Evolutionary conservation across 2,797 vertebrate species (phyloP), one percentile per base, ranked within the genome.

Genomic region (Propithecus perrieri): DNA sequence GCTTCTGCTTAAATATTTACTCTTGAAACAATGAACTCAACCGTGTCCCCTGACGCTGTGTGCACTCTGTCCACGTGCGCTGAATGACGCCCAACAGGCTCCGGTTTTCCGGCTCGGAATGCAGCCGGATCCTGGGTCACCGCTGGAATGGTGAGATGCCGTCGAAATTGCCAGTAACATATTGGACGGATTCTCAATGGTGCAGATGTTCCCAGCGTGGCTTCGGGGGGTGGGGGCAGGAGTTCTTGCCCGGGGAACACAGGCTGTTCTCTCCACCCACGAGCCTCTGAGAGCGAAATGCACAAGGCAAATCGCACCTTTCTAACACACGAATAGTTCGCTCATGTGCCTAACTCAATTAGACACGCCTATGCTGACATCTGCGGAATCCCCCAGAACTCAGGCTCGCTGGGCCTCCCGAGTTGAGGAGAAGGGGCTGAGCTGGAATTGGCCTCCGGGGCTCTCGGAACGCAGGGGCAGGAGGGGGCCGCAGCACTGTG

Each of bases 201-300:
- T 41, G 50, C 86, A 86, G 96, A 92, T 33, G 85, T 87, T 92
- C 88, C 79, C 50, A 8, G 80, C 33, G 46, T 26, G 88, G 94
- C 88, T 94, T 93, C 85, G 14, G 55, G 1, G 43, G 92, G 41
- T 43, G 41, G 41, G 41, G 41, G 41, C 5, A 43, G 93, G 76
- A 91, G 81, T 71, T 89, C 91, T 93, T 24, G 3, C 96, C 93
- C 1, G 46, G 91, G 93, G 72, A 93, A 71, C 33, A 83, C 10
- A 0, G 48, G 79, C 95, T 71, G 69, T 89, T 94, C 96, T 94
- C 84, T 46, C 93, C 92, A 88, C 84, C 83, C 94, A 84, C 8
- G 91, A 79, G 55, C 55, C 83, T 48, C 35, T 2, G 57, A 71
- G 79, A 0, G 13, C 0, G 5, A 79, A 79, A 74, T 4, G 22